Conservation (phyloP, 2,888 invertebrate species). For the Cosmorhoe ocellata region DNA sequence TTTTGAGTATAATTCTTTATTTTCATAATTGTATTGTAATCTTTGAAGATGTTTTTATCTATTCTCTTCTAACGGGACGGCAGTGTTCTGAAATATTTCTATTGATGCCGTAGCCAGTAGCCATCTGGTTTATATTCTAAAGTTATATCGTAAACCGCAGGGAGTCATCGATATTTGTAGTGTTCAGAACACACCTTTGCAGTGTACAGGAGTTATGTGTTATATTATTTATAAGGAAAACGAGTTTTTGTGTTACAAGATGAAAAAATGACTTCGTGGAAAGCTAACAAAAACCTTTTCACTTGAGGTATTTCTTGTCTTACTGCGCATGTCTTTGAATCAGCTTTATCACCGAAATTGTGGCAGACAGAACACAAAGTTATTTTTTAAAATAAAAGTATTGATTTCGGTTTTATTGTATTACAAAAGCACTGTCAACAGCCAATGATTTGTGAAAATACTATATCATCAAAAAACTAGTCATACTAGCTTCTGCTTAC, state of each 20-base stretch:
- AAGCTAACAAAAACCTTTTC: constrained; percentile 31
- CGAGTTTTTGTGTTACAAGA: not conserved
- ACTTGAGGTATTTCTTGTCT: constrained; percentile 50
- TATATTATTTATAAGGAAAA: not conserved
- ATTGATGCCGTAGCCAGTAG: constrained; percentile 71
- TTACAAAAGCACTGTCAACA: too few species aligned
- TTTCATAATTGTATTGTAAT: too few species aligned
- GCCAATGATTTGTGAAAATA: too few species aligned
- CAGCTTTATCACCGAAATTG: constrained; percentile 46
- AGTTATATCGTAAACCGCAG: constrained; percentile 80
- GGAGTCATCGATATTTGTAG: constrained; percentile 69
- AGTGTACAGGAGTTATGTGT: not conserved
- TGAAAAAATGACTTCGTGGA: constrained; percentile 12
- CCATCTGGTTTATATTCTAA: constrained; percentile 82
- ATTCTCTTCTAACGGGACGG: constrained; percentile 32
- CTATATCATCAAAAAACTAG: too few species aligned
- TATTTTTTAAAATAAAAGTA: too few species aligned
- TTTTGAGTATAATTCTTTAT: too few species aligned
- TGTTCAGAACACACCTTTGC: constrained; percentile 43
- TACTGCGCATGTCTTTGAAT: constrained; percentile 66
- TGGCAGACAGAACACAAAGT: constrained; percentile 9
- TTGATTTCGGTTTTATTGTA: too few species aligned
- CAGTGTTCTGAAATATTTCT: constrained; percentile 66
- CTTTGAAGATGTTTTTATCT: too few species aligned
- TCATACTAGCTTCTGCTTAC: too few species aligned